Evolutionary conservation across 2,888 invertebrate genomes (phyloP).

Genomic region (Meandrusa payeni): DNA sequence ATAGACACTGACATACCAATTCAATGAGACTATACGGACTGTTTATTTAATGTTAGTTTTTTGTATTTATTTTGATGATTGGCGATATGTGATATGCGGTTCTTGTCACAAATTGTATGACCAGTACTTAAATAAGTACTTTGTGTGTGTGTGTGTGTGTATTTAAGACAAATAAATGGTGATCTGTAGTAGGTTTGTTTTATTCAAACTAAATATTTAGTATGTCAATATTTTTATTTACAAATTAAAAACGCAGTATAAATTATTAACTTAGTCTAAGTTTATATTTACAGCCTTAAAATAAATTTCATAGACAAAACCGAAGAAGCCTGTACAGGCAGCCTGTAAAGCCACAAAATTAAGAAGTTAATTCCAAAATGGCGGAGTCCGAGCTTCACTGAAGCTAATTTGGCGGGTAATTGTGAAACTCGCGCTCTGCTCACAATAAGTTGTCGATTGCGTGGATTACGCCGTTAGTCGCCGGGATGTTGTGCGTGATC

Average conservation of each 20-base stretch:
- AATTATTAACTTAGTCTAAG: conserved; percentile 68
- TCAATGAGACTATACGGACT: too few relatives aligned
- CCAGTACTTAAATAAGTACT: conserved; percentile 25
- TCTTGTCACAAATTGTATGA: conserved; percentile 12
- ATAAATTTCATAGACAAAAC: conserved; percentile 28
- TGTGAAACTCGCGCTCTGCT: conserved; percentile 29
- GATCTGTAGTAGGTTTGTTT: conserved; percentile 16
- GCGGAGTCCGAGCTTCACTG: conserved; percentile 51
- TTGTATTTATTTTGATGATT: conserved; percentile 8
- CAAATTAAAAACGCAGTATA: conserved; percentile 63
- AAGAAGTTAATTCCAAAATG: conserved; percentile 21
- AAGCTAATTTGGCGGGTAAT: conserved; percentile 51
- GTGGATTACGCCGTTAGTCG: conserved; percentile 93
- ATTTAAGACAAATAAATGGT: conserved; percentile 24
- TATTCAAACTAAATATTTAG: conserved; percentile 24
- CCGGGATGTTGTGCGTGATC: conserved; percentile 91
- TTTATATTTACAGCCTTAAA: conserved; percentile 77
- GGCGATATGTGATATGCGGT: conserved; percentile 3
- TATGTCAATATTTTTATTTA: conserved; percentile 62
- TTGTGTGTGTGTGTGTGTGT: conserved; percentile 37
- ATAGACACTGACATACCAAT: too few relatives aligned
- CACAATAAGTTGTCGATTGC: conserved; percentile 84
- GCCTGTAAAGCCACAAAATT: conserved; percentile 27
- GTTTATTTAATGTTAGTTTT: too few relatives aligned
- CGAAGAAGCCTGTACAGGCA: conserved; percentile 17